These are phyloP conservation scores for Bombus haemorrhoidalis DNA, from an alignment of 1,140 invertebrate genomes.

Conservation along the genomic window DNA sequence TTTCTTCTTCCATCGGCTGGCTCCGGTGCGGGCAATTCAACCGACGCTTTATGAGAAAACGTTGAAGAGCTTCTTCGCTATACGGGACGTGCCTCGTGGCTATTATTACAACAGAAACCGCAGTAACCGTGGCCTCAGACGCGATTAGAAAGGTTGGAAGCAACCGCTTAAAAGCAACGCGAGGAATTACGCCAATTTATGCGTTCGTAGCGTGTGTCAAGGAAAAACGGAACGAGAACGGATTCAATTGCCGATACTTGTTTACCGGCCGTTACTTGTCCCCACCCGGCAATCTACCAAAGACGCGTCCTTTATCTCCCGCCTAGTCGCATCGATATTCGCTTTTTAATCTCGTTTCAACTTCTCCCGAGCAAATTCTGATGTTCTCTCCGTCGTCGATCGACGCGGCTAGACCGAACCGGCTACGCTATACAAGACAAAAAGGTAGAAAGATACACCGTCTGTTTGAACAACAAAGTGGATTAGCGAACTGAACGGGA, in stretches of 20 bases:
- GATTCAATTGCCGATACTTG: constrained; percentile 16
- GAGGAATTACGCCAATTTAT: constrained; percentile 76
- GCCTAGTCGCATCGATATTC: not conserved
- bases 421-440: not conserved
- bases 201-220: constrained; percentile 53
- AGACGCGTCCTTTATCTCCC: not conserved
- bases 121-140: constrained; percentile 44
- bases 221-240: constrained; percentile 34
- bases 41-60: constrained; percentile 74
- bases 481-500: constrained; percentile 45
- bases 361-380: not conserved
- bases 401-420: not conserved
- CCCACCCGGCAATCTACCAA: constrained; percentile 56
- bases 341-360: constrained; percentile 45
- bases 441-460: not conserved
- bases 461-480: constrained; percentile 45
- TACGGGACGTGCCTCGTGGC: constrained; percentile 72
- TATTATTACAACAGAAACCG: constrained; percentile 74
- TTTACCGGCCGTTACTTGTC: constrained; percentile 19
- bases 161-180: constrained; percentile 48
- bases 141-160: constrained; percentile 65
- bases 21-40: constrained; percentile 53
- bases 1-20: constrained; percentile 30
- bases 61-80: constrained; percentile 70
- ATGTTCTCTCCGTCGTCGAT: constrained; percentile 17